Conservation (phyloP, 2,888 invertebrate genomes). For the Acrobasis consociella region DNA sequence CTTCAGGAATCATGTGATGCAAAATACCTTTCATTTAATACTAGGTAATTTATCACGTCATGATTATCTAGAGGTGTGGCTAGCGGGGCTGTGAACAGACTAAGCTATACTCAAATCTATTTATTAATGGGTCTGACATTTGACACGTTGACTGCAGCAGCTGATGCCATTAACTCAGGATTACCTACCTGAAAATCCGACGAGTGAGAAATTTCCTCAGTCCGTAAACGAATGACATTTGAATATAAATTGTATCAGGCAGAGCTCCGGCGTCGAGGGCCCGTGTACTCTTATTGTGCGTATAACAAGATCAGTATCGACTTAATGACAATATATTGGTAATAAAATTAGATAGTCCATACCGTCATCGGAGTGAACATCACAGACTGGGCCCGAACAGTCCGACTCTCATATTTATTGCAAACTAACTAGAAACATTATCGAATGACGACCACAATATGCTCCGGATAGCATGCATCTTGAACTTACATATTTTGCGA, state of each 20-base stretch:
- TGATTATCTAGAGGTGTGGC: too few species aligned
- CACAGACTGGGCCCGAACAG: conserved; percentile 53
- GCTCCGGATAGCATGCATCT: conserved; percentile 63
- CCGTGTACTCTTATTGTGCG: conserved; percentile 76
- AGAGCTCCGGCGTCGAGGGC: conserved; percentile 54
- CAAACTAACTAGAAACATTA: conserved; percentile 79
- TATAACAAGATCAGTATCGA: conserved; percentile 83
- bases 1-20: too few species aligned
- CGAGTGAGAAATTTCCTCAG: conserved; percentile 77
- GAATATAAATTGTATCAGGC: conserved; percentile 78
- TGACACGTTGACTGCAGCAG: conserved; percentile 40
- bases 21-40: too few species aligned
- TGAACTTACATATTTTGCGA: conserved; percentile 46
- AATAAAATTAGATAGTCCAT: conserved; percentile 82
- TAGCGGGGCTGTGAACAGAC: neutral
- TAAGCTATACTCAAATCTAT: neutral
- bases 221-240: conserved; percentile 77
- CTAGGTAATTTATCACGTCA: too few species aligned
- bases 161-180: conserved; percentile 72
- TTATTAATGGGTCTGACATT: conserved; percentile 31
- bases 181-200: conserved; percentile 77
- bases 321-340: conserved; percentile 83
- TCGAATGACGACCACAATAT: conserved; percentile 66
- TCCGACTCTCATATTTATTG: conserved; percentile 77
- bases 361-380: conserved; percentile 74